Evolutionary conservation across 2,113 vertebrate species (phyloP), one percentile per base, ranked within the genome.

Genomic region (Phalacrocorax brasilianus): DNA sequence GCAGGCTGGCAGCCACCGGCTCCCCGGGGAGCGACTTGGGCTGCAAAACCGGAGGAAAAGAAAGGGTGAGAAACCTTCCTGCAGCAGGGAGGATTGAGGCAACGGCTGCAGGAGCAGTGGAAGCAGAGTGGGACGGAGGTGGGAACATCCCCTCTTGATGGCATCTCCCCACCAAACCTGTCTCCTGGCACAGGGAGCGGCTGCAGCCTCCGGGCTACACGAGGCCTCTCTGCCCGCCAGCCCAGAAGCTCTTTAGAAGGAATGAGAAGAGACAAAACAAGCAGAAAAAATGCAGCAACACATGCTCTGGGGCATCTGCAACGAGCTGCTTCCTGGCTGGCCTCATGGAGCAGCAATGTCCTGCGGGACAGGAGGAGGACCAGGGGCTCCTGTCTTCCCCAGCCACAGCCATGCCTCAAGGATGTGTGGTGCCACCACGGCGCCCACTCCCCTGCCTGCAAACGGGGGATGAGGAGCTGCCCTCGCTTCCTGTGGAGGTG

Each of bases 371-470:
- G 67, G 67, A 56, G 62, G 22, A 4, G 68, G 61, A 27, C 49
- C 0, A 2, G 70, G 44, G 78, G 15, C 9, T 70, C 50, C 72
- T 2, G 0, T 14, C 16, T 5, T 3, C 38, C 10, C 45, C 2
- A 18, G 44, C 47, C 11, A 4, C 56, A 42, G 45, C 23, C 5
- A 1, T 38, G 65, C 8, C 85, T 44, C 23, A 3, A 66, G 23
- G 61, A n/a, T 1, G 2, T 1, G 53, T 1, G 65, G 23, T 38
- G 56, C 22, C 2, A 6, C 30, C 44, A 1, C 3, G 44, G 22
- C 15, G 12, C 53, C 27, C 1, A 2, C 33, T 33, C 14, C 40
- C 47, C 33, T 4, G 4, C 18, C 40, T 4, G 52, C 56, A 17
- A 8, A 2, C 3, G 7, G 12, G 35, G 50, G 8, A 6, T 4